phyloP scores from a whole-genome alignment of 2,888 invertebrate species.

The Folsomia manolachei region DNA sequence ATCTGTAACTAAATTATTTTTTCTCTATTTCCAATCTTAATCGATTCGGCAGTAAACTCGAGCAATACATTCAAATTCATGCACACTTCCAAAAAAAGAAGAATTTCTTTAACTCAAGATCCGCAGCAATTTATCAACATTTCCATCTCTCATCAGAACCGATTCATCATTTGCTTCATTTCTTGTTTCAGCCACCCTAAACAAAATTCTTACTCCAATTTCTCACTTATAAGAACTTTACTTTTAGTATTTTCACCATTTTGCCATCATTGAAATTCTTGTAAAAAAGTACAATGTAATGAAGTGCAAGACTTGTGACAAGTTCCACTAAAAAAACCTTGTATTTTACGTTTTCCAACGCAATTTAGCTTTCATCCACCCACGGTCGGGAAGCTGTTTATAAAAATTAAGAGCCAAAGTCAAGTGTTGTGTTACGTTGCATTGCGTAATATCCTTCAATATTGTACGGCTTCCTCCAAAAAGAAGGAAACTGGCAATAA shows the following conservation, averaged over 20 bases:
- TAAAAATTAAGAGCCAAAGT: neutral
- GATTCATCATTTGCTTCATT: slow-evolving; percentile 43
- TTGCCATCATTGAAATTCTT: neutral
- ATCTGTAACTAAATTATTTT: no score
- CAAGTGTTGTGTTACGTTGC: neutral
- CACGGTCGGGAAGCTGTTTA: neutral
- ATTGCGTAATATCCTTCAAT: no score
- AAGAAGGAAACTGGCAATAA: slow-evolving; percentile 2
- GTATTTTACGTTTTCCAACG: no score
- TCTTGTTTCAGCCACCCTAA: slow-evolving; percentile 23
- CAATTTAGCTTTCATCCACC: neutral
- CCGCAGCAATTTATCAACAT: slow-evolving; percentile 37
- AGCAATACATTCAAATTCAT: no score
- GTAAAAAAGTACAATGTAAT: no score
- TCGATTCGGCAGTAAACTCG: no score
- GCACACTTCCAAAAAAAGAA: no score
- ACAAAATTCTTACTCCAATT: no score
- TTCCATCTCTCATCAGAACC: slow-evolving; percentile 43
- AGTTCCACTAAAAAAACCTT: no score
- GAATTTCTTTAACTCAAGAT: neutral
- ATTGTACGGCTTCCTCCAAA: neutral
- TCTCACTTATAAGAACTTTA: neutral
- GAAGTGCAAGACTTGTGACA: no score
- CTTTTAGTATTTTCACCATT: neutral
- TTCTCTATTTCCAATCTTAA: no score